Conservation (phyloP, 30 jellyfish, hydroid and myxozoan genomes). For the Rhopilema esculentum region DNA sequence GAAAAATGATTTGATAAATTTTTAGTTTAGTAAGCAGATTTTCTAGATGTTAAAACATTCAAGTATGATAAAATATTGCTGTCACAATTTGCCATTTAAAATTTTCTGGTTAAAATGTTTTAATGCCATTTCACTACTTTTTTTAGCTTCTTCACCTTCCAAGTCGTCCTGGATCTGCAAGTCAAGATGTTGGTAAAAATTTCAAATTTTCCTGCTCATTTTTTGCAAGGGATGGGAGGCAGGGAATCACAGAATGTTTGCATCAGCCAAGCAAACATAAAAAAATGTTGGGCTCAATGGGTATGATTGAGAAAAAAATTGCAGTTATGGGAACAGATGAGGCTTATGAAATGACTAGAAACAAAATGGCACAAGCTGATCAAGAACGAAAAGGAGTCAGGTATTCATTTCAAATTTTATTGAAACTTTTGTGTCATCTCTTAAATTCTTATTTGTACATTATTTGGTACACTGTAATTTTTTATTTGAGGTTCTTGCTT, state of each 20-base stretch:
- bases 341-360: conserved; percentile 91
- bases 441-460: neutral
- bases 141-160: conserved; percentile 82
- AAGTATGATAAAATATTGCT: too few relatives aligned
- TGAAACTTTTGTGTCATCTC: neutral
- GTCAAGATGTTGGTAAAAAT: conserved; percentile 82
- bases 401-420: conserved; percentile 26
- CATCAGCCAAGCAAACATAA: conserved; percentile 64
- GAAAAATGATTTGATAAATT: too few relatives aligned
- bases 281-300: conserved; percentile 69
- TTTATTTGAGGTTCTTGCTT: neutral
- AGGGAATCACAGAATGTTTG: conserved; percentile 88
- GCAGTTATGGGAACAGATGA: conserved; percentile 95
- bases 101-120: too few relatives aligned
- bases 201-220: conserved; percentile 84
- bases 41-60: too few relatives aligned
- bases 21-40: too few relatives aligned
- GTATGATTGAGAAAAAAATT: conserved; percentile 64
- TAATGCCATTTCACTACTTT: neutral
- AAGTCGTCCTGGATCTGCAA: conserved; percentile 88
- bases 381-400: conserved; percentile 96
- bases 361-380: conserved; percentile 97
- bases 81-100: too few relatives aligned
- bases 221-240: conserved; percentile 74
- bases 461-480: neutral